Percentiles rank a stretch among this genome's conserved stretches.
These are phyloP conservation scores for Eumeta japonica DNA, from an alignment of 1,140 invertebrate genomes.

Conservation along the genomic window DNA sequence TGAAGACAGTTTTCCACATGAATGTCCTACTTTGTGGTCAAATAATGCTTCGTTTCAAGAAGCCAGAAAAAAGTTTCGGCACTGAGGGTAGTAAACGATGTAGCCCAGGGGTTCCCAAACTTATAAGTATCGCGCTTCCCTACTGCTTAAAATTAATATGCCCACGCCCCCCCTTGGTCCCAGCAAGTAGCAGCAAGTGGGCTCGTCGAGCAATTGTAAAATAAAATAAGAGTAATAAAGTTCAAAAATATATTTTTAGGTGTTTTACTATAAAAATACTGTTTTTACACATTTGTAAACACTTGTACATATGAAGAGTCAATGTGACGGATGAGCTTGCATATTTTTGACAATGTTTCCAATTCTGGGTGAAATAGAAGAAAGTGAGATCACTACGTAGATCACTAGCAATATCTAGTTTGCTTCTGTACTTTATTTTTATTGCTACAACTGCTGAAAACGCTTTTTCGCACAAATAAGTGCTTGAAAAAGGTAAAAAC, in stretches of 20 bases:
- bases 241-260: background rate
- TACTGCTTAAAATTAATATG: conserved; percentile 1
- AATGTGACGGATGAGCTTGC: conserved; percentile 2
- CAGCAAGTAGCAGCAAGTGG: conserved; percentile 2
- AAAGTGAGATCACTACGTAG: conserved; percentile 5
- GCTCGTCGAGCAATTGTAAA: background rate
- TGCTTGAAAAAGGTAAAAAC: too few species aligned
- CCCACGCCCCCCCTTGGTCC: conserved; percentile 1
- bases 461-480: too few species aligned
- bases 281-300: background rate
- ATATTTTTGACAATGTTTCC: conserved; percentile 3
- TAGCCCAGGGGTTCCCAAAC: conserved; percentile 3
- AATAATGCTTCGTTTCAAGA: too few species aligned
- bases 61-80: too few species aligned
- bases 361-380: too few species aligned
- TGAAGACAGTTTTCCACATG: too few species aligned
- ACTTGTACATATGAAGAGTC: too few species aligned
- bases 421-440: conserved; percentile 4
- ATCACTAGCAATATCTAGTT: conserved; percentile 2
- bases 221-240: background rate
- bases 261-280: conserved; percentile 3
- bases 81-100: too few species aligned
- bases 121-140: too few species aligned
- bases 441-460: too few species aligned
- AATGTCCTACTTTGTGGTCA: too few species aligned